phyloP scores from a whole-genome alignment of 1,140 invertebrate genomes.

The Nebria ingens region DNA sequence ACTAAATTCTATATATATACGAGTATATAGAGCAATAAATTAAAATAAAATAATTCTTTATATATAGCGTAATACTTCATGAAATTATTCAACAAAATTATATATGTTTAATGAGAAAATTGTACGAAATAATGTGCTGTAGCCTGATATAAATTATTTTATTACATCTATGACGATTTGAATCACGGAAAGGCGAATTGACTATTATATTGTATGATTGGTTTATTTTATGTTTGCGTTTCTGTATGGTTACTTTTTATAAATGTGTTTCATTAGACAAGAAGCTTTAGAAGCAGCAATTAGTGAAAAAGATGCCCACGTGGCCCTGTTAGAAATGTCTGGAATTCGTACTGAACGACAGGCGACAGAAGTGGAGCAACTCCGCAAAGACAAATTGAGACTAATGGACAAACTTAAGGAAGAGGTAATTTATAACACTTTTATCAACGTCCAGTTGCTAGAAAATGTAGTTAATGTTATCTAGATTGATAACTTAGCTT shows the following conservation, averaged over 20 bases:
- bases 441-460: neutral
- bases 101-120: too few species aligned
- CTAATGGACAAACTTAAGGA: constrained; percentile 55
- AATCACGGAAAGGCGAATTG: constrained; percentile 2
- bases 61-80: too few species aligned
- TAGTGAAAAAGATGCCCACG: constrained; percentile 76
- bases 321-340: constrained; percentile 71
- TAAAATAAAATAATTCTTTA: too few species aligned
- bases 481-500: neutral
- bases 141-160: too few species aligned
- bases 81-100: too few species aligned
- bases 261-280: too few species aligned
- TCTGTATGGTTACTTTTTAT: constrained; percentile 25
- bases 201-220: neutral
- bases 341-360: constrained; percentile 54
- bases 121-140: too few species aligned
- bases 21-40: neutral
- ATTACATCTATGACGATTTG: constrained; percentile 5
- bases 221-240: constrained; percentile 16
- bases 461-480: neutral
- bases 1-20: too few species aligned
- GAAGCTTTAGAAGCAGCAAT: constrained; percentile 72
- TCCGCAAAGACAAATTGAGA: constrained; percentile 49
- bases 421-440: constrained; percentile 44
- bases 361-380: constrained; percentile 48